Evolutionary conservation across 1,140 invertebrate species (phyloP), one percentile per base, ranked within the genome.

Genomic region (Marisa cornuarietis): DNA sequence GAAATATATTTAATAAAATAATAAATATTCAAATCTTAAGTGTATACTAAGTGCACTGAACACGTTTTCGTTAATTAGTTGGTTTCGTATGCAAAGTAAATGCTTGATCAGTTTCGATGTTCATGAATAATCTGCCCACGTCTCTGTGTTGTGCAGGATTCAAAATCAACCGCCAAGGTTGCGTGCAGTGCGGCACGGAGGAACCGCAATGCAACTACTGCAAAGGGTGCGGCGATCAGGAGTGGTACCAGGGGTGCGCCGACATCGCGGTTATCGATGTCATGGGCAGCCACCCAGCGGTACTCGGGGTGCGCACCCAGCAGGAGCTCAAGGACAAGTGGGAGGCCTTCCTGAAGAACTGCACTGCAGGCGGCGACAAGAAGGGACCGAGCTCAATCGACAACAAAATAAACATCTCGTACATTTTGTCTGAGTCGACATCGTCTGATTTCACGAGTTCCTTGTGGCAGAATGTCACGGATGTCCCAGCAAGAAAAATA

Each of bases 181-280:
- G 76, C 51, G 76, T 77, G 20, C 26, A 24, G 81, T 77, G 84
- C 77, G 74, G 62, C 54, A 76, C 52, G 75, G 61, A 54, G 52
- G 54, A 61, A 69, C 49, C 42, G 42, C 26, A 26, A 61, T 78
- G 42, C 62, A 79, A 20, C 51, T 81, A 78, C 71, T 80, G 79
- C 49, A 79, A 77, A 75, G 82, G 83, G n/a, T 81, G 81, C 66
- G 84, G 85, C 31, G 79, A 72, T 18, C 84, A 87, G 73, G 84
- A 82, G 68, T 83, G 85, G 80, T 87, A 82, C 69, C 83, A 84
- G 61, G 76, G 79, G 51, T 86, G 85, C 76, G 81, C 84, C 20
- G 85, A 86, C 74, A 74, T 86, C 61, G 74, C 74, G 31, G 81
- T 86, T 75, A 49, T 49, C 58, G 69, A 68, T 49, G 61, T 61